phyloP scores from a whole-genome alignment of 2,113 vertebrate species.

The Ceyx melanurus region DNA sequence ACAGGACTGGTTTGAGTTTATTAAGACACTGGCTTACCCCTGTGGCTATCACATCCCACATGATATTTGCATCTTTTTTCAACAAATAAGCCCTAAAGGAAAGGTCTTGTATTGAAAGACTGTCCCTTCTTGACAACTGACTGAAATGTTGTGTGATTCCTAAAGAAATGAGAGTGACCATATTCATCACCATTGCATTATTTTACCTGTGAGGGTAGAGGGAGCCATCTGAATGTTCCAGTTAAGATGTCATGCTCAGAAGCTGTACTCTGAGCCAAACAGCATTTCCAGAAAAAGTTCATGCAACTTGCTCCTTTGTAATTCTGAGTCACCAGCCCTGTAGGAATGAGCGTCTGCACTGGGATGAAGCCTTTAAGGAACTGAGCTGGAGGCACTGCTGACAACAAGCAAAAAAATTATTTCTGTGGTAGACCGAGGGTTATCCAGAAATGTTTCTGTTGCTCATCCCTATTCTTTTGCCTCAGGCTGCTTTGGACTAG shows the following conservation, averaged over 20 bases:
- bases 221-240: neutral
- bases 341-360: neutral
- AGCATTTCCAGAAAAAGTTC: neutral
- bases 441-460: neutral
- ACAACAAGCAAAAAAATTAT: neutral
- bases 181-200: neutral
- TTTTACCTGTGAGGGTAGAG: neutral
- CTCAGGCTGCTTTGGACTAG: conserved; percentile 11
- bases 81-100: neutral
- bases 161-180: neutral
- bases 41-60: neutral
- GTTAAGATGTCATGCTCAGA: neutral
- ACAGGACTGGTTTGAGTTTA: neutral
- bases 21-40: neutral
- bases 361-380: conserved; percentile 3
- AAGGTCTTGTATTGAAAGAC: neutral
- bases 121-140: neutral
- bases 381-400: neutral
- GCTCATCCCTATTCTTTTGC: neutral
- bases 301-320: neutral
- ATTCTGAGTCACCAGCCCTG: conserved; percentile 24
- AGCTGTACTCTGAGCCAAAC: neutral
- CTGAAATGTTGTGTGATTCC: neutral
- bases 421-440: neutral
- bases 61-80: neutral